phyloP scores from a whole-genome alignment of 2,113 vertebrate genomes.

The Salvelinus namaycush region DNA sequence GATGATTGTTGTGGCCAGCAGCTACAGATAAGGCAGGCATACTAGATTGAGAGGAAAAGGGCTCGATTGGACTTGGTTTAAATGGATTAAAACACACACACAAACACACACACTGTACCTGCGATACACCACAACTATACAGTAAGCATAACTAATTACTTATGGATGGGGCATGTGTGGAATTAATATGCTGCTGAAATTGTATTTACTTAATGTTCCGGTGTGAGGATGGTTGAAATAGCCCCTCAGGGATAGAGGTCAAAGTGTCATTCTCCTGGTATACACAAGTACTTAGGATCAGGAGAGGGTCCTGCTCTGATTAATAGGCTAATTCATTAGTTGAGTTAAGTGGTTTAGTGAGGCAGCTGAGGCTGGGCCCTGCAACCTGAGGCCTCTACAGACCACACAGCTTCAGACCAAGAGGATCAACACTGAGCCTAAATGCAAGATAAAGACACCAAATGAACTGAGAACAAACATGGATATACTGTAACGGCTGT shows the following conservation, averaged over 20 bases:
- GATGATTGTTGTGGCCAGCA: constrained; percentile 75
- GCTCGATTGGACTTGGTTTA: constrained; percentile 70
- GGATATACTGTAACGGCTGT: background rate
- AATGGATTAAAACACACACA: constrained; percentile 62
- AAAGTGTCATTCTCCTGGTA: constrained; percentile 67
- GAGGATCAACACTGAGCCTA: constrained; percentile 60
- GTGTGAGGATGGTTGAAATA: constrained; percentile 68
- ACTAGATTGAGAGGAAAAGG: constrained; percentile 51
- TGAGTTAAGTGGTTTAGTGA: constrained; percentile 75
- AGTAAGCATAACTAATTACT: constrained; percentile 74
- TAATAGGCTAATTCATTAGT: constrained; percentile 82
- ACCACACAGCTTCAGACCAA: constrained; percentile 48
- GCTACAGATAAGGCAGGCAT: constrained; percentile 71
- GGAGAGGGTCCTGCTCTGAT: constrained; percentile 75
- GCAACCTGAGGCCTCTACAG: constrained; percentile 64
- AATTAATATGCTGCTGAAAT: constrained; percentile 75
- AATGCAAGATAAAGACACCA: constrained; percentile 72
- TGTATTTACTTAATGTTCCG: constrained; percentile 79
- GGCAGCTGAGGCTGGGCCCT: constrained; percentile 60
- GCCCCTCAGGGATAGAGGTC: constrained; percentile 75
- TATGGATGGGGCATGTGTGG: constrained; percentile 65
- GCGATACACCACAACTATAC: constrained; percentile 46
- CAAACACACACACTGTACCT: constrained; percentile 37
- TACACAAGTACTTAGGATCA: constrained; percentile 80
- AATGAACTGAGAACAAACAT: constrained; percentile 65